These are phyloP conservation scores for Gorsachius goisagi DNA, from an alignment of 2,113 vertebrate species.

Conservation along the genomic window DNA sequence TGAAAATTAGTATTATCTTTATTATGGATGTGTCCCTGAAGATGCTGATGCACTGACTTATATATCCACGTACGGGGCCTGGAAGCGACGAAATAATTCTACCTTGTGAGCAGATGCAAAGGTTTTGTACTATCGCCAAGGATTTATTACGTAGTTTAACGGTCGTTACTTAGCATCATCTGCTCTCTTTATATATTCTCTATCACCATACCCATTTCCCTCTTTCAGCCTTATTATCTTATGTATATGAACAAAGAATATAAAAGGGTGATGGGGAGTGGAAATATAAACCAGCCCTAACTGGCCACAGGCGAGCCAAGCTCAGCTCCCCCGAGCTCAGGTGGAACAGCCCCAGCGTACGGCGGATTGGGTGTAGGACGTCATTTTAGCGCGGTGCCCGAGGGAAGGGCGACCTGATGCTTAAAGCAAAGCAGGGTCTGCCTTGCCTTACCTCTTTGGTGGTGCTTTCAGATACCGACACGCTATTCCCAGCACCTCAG, in stretches of 20 bases:
- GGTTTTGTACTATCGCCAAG: constrained; percentile 16
- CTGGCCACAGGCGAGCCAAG: not conserved
- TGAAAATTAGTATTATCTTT: constrained; percentile 51
- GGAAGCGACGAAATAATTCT: constrained; percentile 50
- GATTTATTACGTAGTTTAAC: constrained; percentile 37
- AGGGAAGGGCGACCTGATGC: not conserved
- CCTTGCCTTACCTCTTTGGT: not conserved
- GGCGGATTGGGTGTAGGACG: accelerated
- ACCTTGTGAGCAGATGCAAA: constrained; percentile 14
- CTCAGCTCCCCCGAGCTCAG: not conserved
- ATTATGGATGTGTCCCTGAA: constrained; percentile 51
- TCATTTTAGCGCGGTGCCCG: not conserved
- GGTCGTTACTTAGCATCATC: constrained; percentile 46
- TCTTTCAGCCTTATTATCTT: constrained; percentile 49
- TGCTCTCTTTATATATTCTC: constrained; percentile 21
- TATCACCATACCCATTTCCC: constrained; percentile 19
- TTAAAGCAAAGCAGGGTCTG: not conserved
- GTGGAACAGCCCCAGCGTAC: not conserved
- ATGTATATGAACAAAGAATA: not conserved
- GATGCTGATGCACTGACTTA: constrained; percentile 26
- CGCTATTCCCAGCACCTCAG: not conserved
- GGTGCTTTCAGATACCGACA: not conserved
- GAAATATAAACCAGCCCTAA: not conserved
- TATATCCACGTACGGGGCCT: not conserved
- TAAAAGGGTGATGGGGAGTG: not conserved